phyloP scores from a whole-genome alignment of 2,113 vertebrate genomes.

The Ageneiosus marmoratus region DNA sequence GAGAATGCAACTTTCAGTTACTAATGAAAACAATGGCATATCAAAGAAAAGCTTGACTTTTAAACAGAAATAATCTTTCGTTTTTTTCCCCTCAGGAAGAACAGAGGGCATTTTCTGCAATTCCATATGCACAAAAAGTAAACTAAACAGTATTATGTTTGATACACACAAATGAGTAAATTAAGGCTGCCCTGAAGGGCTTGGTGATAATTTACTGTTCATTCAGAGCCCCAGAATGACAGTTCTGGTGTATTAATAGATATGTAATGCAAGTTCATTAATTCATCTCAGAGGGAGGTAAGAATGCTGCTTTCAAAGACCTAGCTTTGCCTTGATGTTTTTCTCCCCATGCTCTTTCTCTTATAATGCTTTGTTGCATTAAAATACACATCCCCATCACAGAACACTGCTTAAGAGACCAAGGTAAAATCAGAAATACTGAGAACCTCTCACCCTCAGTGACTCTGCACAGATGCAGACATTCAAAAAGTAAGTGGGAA shows the following conservation, averaged over 20 bases:
- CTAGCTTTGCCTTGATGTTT: conserved; percentile 18
- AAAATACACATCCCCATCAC: background rate
- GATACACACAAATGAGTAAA: conserved; percentile 22
- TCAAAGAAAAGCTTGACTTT: background rate
- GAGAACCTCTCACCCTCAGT: background rate
- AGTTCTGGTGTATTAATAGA: conserved; percentile 51
- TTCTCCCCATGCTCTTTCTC: background rate
- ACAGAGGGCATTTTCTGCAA: background rate
- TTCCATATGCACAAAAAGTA: background rate
- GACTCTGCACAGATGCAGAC: background rate
- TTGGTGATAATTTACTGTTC: conserved; percentile 41
- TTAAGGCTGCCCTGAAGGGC: conserved; percentile 11
- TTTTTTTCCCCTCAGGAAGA: background rate
- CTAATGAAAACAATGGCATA: background rate
- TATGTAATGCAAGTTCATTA: conserved; percentile 49
- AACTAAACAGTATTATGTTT: background rate
- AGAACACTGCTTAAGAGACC: background rate
- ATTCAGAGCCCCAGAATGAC: conserved; percentile 35
- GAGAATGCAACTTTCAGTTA: background rate
- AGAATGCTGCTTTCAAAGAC: conserved; percentile 26
- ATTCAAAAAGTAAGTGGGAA: background rate
- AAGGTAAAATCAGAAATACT: background rate
- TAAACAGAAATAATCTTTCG: background rate
- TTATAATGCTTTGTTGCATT: background rate
- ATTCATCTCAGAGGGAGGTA: conserved; percentile 34